Base-by-base conservation (phyloP, 1,140 invertebrate genomes). In the Colletes gigas region DNA sequence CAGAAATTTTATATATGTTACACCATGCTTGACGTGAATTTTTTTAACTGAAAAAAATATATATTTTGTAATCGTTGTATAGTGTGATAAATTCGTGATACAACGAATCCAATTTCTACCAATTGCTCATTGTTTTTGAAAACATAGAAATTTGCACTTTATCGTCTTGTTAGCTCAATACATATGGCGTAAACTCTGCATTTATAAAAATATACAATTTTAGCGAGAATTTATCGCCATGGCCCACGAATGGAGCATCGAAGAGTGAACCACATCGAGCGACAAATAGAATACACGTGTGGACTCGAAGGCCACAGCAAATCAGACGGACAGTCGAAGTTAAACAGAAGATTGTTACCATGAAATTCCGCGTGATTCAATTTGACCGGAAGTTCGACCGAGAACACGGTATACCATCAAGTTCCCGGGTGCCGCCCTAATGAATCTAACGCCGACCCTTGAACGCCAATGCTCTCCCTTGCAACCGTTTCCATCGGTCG, bases 311-410 rank as follows among this genome's bases (percentile, higher is more conserved):
- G 60, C 73, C 73, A 74, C 81, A 30, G 82, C 79, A 82, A 90
- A 90, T 89, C 86, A 84, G 83, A 83, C 82, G 65, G 81, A 83
- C 60, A 82, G 74, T 83, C 80, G 74, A 91, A 91, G 81, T 90
- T 88, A 91, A 91, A 91, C 78, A 88, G 82, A 88, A 89, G 89
- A 88, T 89, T 88, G 86, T 90, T 88, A 88, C 88, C 88, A 71
- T 81, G 75, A 84, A 81, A 86, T 91, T 89, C 60, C 52, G 47
- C 67, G 80, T 90, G 86, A 91, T 91, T 90, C 89, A 84, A 91
- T 91, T 91, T 90, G 81, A 77, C 68, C 73, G 76, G 60, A 83
- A 89, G 78, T 87, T 87, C 82, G 84, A 77, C 59, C 75, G 78
- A 81, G 88, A 86, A 86, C 55, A 81, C 76, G 62, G 19, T 55